A percentile compares a stretch with the other conserved stretches of the same genome.
These are phyloP conservation scores for Chrysocyon brachyurus DNA, from an alignment of 2,797 vertebrate genomes.

Conservation along the genomic window DNA sequence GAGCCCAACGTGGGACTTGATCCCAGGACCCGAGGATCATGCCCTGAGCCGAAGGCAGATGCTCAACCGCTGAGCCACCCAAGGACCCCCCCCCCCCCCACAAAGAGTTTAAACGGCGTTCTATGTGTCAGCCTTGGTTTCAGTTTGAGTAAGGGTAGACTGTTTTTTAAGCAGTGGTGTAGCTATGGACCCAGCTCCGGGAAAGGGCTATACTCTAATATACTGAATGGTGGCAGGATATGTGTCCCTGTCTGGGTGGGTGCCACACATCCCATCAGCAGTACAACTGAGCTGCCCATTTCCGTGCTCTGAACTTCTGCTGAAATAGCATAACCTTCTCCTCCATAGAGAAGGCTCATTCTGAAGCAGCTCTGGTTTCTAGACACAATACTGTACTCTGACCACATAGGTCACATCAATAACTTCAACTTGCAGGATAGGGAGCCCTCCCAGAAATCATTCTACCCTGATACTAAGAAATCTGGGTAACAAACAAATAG, in stretches of 20 bases:
- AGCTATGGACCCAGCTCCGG: background rate
- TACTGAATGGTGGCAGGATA: background rate
- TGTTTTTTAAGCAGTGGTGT: background rate
- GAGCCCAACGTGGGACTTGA: too few species aligned
- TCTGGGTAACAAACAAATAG: background rate
- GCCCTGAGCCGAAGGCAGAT: too few species aligned
- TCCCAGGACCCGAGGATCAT: too few species aligned
- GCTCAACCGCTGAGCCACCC: too few species aligned
- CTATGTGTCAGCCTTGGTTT: conserved; percentile 2
- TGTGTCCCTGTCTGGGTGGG: background rate
- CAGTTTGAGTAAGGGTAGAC: background rate
- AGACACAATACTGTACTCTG: background rate
- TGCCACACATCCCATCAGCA: background rate
- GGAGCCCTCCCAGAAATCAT: background rate
- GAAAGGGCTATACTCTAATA: background rate
- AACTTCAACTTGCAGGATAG: background rate
- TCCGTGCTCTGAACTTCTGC: background rate
- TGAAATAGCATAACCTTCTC: background rate
- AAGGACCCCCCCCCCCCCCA: too few species aligned
- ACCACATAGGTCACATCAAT: background rate
- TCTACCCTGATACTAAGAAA: background rate
- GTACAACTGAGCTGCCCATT: background rate
- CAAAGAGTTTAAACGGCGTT: background rate
- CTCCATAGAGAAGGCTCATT: background rate
- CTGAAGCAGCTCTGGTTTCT: conserved; percentile 2